These are phyloP conservation scores for Sylvia borin DNA, from an alignment of 2,797 vertebrate genomes.

Conservation along the genomic window DNA sequence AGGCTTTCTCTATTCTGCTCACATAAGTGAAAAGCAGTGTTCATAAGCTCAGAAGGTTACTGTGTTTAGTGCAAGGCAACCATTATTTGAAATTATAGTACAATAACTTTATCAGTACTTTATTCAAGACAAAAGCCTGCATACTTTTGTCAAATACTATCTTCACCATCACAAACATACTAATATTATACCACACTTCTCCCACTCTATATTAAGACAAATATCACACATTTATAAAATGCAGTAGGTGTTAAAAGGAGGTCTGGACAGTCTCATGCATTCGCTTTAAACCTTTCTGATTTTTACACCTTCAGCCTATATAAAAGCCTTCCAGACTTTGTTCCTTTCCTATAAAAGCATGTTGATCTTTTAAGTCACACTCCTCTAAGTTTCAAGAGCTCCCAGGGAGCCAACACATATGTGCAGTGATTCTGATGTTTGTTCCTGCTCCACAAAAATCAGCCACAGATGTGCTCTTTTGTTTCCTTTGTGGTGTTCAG, in stretches of 20 bases:
- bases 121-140: background rate
- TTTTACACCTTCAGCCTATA: background rate
- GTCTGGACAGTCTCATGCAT: background rate
- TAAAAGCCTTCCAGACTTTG: constrained; percentile 18
- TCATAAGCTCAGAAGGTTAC: background rate
- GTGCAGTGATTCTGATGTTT: background rate
- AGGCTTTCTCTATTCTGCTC: background rate
- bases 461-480: background rate
- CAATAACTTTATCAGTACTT: background rate
- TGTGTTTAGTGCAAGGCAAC: background rate
- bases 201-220: background rate
- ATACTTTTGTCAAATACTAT: background rate
- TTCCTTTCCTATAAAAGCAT: background rate
- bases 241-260: background rate
- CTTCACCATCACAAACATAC: background rate
- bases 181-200: background rate
- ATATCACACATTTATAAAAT: background rate
- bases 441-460: background rate
- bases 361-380: background rate
- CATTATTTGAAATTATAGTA: background rate
- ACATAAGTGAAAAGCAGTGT: accelerated
- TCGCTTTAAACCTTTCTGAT: background rate
- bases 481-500: constrained; percentile 18
- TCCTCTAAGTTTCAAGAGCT: background rate
- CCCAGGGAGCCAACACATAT: background rate